Conservation (phyloP, 2,113 vertebrate genomes). For the Globicephala melas region DNA sequence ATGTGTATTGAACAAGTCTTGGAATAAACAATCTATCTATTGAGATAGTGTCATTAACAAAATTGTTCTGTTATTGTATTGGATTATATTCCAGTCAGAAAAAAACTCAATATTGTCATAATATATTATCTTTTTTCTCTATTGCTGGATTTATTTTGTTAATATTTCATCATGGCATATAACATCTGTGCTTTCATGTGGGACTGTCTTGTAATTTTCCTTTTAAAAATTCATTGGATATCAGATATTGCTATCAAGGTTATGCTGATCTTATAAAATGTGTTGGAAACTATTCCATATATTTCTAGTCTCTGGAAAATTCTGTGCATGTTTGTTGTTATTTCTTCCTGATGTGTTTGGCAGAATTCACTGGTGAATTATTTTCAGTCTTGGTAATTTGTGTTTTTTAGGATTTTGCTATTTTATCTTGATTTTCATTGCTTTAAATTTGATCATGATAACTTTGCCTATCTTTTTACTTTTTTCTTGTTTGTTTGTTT, state of each 20-base stretch:
- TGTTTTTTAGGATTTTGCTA: background rate
- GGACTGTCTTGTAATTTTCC: background rate
- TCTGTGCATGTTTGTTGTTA: background rate
- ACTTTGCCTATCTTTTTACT: background rate
- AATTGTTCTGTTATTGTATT: background rate
- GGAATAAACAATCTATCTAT: background rate
- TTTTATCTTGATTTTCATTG: background rate
- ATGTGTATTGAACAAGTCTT: background rate
- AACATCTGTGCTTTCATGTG: background rate
- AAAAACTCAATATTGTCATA: background rate
- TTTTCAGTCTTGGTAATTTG: background rate
- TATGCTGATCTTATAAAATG: background rate
- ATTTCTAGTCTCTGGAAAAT: background rate
- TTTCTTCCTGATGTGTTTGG: background rate
- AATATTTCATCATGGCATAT: background rate
- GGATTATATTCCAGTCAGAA: background rate
- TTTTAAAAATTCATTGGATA: background rate
- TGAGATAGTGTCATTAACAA: background rate
- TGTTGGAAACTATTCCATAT: background rate
- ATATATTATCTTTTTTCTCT: background rate
- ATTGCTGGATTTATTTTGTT: background rate
- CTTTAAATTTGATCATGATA: background rate
- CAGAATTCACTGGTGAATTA: background rate
- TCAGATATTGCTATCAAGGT: background rate
- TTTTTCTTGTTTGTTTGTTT: too few relatives aligned